phyloP scores from a whole-genome alignment of 2,797 vertebrate genomes.

The Cossypha polioptera region DNA sequence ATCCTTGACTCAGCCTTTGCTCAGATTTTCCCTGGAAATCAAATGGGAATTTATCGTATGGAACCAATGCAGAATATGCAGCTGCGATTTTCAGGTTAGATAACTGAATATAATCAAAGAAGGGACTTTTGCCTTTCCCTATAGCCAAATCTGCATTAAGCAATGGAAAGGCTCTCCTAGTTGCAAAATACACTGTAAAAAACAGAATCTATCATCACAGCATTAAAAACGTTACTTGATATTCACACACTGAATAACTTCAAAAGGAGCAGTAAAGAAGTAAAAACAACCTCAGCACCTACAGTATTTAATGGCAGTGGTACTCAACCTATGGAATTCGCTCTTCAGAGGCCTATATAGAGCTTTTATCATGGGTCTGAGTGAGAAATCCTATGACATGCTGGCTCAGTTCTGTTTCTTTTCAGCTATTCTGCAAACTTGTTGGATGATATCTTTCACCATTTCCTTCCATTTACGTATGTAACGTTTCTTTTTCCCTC shows the following conservation, averaged over 20 bases:
- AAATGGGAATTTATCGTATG: neutral
- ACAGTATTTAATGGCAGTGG: slow-evolving; percentile 12
- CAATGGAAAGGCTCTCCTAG: accelerated
- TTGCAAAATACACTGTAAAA: neutral
- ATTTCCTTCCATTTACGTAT: slow-evolving; percentile 28
- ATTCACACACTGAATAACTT: slow-evolving; percentile 10
- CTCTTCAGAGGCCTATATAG: slow-evolving; percentile 20
- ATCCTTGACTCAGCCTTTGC: slow-evolving; percentile 24
- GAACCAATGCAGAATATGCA: slow-evolving; percentile 30
- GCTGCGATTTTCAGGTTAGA: neutral
- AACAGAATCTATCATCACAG: neutral
- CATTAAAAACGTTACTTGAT: slow-evolving; percentile 33
- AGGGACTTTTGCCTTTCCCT: neutral
- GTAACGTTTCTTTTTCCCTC: slow-evolving; percentile 9
- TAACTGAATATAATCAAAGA: neutral
- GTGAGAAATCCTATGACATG: neutral
- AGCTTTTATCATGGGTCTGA: slow-evolving; percentile 52
- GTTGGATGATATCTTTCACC: slow-evolving; percentile 17
- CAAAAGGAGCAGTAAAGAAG: slow-evolving; percentile 37
- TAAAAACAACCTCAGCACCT: slow-evolving; percentile 37
- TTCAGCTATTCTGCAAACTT: neutral
- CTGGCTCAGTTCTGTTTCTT: slow-evolving; percentile 1
- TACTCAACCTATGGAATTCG: slow-evolving; percentile 16
- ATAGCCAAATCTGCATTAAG: neutral
- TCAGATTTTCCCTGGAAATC: neutral